These are phyloP conservation scores for Brachyopa scutellaris DNA, from an alignment of 2,888 invertebrate species.

Conservation along the genomic window DNA sequence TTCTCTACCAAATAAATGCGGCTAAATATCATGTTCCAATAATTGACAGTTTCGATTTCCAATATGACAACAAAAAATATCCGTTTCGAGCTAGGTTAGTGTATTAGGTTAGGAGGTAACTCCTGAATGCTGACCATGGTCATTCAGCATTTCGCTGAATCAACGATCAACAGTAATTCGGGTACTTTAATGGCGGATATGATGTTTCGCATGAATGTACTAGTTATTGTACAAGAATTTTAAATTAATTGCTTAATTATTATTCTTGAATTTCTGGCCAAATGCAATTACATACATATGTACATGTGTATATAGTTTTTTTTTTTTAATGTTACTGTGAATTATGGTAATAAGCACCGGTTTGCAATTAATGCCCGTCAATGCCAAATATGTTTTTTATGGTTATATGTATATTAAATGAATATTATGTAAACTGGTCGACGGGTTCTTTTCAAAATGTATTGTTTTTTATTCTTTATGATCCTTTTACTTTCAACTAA, in stretches of 20 bases:
- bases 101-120: constrained; percentile 4
- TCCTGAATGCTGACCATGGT: not conserved
- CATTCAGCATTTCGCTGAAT: not conserved
- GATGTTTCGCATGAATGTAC: not conserved
- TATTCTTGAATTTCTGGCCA: not conserved
- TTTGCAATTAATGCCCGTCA: not conserved
- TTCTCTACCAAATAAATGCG: not conserved
- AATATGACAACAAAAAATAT: constrained; percentile 1
- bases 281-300: no score
- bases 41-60: no score
- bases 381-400: not conserved
- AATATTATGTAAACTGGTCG: not conserved
- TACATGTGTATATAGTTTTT: no score
- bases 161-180: not conserved
- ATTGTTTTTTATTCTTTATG: not conserved
- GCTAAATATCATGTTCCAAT: no score
- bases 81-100: no score
- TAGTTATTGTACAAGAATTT: not conserved
- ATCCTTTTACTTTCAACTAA: not conserved
- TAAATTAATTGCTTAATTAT: not conserved
- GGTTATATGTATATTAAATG: not conserved
- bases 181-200: not conserved
- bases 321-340: not conserved
- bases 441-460: not conserved
- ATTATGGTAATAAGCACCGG: not conserved